Evolutionary conservation across 2,888 invertebrate species (phyloP), one percentile per base, ranked within the genome.

Genomic region (Epinotia ramella): DNA sequence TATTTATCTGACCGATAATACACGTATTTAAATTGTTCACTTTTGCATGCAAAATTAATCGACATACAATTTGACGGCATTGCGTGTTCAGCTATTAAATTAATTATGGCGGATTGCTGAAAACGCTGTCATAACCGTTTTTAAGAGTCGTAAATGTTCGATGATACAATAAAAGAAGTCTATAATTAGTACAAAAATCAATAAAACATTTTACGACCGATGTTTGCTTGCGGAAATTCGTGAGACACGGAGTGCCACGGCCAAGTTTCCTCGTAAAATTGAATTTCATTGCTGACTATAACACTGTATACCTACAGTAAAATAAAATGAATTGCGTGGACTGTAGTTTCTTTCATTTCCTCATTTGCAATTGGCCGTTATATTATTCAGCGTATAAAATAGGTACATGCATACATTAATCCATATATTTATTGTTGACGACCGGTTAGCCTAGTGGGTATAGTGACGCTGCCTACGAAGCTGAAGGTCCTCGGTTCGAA

Each of bases 31-130:
- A 71, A 71, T 75, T 67, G 66, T 67, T 76, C 70, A 65, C 70
- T 76, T 76, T 76, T 63, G 67, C 76, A 76, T 72, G 62, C 67
- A 72, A 67, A 76, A 72, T 76, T 76, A 72, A 76, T 76, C 67
- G 76, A 66, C 66, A 67, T 66, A 67, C 66, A 72, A 72, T 67
- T 76, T 72, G 68, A 74, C 71, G 46, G 56, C 56, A 67, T 62
- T 67, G 76, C 76, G 72, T 76, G 63, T 76, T 72, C 76, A 72
- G 71, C 76, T 67, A 72, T 76, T 67, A 76, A 76, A 76, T 76
- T 76, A 76, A 76, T 76, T 72, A 76, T 63, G 60, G 65, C 46
- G 57, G 72, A 72, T 72, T 76, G 66, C 71, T 63, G 76, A 72
- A 76, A 71, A 76, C 62, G 67, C 62, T 67, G 66, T 67, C 71